A percentile compares a stretch with the other conserved stretches of the same genome.
Evolutionary conservation across 1,140 invertebrate genomes (phyloP).

Genomic region (Drosophila nigromelanica): DNA sequence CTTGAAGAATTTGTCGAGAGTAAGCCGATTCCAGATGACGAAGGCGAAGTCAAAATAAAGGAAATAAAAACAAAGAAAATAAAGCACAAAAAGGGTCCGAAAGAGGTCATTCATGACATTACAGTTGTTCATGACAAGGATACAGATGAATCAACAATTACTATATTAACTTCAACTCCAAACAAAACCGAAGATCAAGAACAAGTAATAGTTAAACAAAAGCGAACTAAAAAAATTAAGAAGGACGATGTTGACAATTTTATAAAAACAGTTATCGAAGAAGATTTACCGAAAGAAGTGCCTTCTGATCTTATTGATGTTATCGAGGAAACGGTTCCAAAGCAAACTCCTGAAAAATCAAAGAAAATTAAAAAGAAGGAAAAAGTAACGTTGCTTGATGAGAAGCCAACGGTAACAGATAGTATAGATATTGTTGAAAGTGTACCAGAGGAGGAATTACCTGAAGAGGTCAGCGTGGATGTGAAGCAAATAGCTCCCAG

Average conservation of each 20-base stretch:
- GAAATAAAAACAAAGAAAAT: constrained; percentile 76
- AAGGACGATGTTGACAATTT: constrained; percentile 70
- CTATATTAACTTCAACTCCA: constrained; percentile 65
- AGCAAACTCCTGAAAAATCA: constrained; percentile 29
- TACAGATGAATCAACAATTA: constrained; percentile 71
- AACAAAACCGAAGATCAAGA: constrained; percentile 53
- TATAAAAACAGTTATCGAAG: constrained; percentile 61
- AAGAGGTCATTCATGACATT: constrained; percentile 67
- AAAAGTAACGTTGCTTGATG: constrained; percentile 13
- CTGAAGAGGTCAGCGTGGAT: constrained; percentile 11
- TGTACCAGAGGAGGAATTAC: constrained; percentile 12
- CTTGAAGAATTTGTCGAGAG: constrained; percentile 63
- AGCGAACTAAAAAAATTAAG: constrained; percentile 69
- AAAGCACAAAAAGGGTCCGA: constrained; percentile 64
- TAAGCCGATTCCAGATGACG: constrained; percentile 48
- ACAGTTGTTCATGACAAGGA: constrained; percentile 78
- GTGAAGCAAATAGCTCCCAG: constrained; percentile 24
- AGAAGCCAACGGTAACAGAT: constrained; percentile 24
- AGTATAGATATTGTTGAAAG: constrained; percentile 40
- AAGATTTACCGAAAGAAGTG: constrained; percentile 55
- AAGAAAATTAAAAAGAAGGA: constrained; percentile 48
- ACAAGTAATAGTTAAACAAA: constrained; percentile 53
- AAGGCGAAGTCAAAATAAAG: constrained; percentile 63
- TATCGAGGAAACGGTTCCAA: constrained; percentile 18
- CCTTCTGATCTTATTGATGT: constrained; percentile 25